phyloP scores from a whole-genome alignment of 2,797 vertebrate species.

The Antrozous pallidus region DNA sequence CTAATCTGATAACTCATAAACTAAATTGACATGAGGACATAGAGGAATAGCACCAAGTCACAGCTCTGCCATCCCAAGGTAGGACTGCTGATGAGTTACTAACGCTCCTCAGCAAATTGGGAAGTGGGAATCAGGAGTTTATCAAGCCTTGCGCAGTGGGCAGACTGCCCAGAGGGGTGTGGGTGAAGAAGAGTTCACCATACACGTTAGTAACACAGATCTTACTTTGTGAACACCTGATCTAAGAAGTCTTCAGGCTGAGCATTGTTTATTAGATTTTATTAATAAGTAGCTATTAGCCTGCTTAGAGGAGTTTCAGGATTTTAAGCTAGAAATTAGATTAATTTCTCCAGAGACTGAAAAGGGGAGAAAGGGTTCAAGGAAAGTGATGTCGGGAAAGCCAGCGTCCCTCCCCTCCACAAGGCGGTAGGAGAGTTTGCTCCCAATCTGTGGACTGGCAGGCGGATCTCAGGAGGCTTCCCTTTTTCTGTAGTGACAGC shows the following conservation, averaged over 20 bases:
- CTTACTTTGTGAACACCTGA: background rate
- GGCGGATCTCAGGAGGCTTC: background rate
- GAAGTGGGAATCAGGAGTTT: background rate
- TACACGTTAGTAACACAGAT: background rate
- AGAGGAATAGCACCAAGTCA: background rate
- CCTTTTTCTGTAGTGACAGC: background rate
- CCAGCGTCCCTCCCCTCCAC: background rate
- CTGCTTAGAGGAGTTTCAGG: background rate
- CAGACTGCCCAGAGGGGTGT: background rate
- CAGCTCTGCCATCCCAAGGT: background rate
- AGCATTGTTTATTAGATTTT: background rate
- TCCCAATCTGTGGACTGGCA: background rate
- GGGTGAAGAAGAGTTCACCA: background rate
- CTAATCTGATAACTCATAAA: background rate
- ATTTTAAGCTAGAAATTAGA: background rate
- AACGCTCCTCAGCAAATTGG: background rate
- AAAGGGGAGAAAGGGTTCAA: background rate
- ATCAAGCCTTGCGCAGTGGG: background rate
- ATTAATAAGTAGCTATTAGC: background rate
- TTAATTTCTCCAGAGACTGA: background rate
- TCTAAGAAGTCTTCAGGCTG: background rate
- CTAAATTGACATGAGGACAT: background rate
- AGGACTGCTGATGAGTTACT: background rate
- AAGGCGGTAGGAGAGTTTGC: accelerated
- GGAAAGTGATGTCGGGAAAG: background rate